Evolutionary conservation across 1,140 invertebrate species (phyloP), one percentile per base, ranked within the genome.

Genomic region (Campodea augens): DNA sequence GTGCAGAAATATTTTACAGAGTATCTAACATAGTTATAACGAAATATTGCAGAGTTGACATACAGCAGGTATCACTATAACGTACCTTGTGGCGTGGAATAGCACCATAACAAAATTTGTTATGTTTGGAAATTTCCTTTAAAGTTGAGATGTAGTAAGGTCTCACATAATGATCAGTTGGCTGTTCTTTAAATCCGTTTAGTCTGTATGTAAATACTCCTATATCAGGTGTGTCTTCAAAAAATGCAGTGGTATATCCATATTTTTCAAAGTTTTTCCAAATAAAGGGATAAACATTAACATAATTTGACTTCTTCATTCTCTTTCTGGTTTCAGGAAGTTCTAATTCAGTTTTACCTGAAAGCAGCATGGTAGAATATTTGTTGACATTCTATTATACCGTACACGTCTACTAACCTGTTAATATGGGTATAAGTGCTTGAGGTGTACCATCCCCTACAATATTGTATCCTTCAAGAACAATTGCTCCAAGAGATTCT

Each of bases 401-500:
- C 7, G 7, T 10, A 32, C 27, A 32, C 7, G 15, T 32, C 7
- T 32, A 32, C 49, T 48, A 46, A 13, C 84, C 83, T 0, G 89
- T 92, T 0, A 96, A 63, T 38, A 96, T 80, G 0, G 90, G 90
- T 29, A 92, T 84, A 18, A 93, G 61, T 0, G 90, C 87, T 53
- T 92, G 87, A 0, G 89, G 86, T 0, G 90, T 95, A 0, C 90
- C 90, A 64, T 96, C 91, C 0, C 90, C 90, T 2, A 95, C 78
- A 44, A 93, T 91, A 55, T 92, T 92, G 52, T 89, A 86, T 47
- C 84, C 81, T 55, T 86, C 66, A 1, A 92, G 58, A 4, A 88
- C 66, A 12, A 75, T 62, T 3, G 75, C 75, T 20, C 72, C 63
- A n/a, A 92, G 59, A 5, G 65, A 57, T 12, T 85, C 64, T 0